Percentiles rank a stretch among this genome's conserved stretches.
Conservation (phyloP, 2,888 invertebrate genomes). For the Myathropa florea region DNA sequence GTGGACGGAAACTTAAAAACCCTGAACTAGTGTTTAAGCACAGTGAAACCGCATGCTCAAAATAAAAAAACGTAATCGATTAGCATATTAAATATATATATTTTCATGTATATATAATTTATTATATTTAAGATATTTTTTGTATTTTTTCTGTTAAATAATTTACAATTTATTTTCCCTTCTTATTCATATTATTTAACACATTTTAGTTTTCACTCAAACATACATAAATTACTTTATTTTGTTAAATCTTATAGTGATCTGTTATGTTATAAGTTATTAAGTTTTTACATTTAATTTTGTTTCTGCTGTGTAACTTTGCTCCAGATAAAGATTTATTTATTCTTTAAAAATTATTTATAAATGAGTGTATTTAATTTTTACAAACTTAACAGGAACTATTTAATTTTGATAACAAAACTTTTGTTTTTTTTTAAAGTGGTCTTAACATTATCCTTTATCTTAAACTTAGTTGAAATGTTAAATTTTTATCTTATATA, state of each 20-base stretch:
- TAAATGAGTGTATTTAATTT: conserved; percentile 9
- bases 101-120: conserved; percentile 68
- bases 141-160: conserved; percentile 35
- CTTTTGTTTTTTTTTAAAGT: neutral
- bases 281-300: conserved; percentile 22
- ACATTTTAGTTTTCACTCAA: conserved; percentile 19
- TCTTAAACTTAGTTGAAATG: neutral
- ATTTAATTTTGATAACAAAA: conserved; percentile 10
- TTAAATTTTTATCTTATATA: neutral
- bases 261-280: conserved; percentile 22
- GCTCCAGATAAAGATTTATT: conserved; percentile 7
- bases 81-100: conserved; percentile 70
- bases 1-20: too few relatives aligned
- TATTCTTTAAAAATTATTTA: conserved; percentile 5
- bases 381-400: conserved; percentile 55
- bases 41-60: too few relatives aligned
- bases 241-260: conserved; percentile 22
- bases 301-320: conserved; percentile 30
- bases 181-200: conserved; percentile 44
- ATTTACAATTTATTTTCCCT: conserved; percentile 56
- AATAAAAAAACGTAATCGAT: conserved; percentile 11
- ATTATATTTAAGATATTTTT: conserved; percentile 55
- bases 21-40: too few relatives aligned
- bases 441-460: conserved; percentile 5
- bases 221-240: conserved; percentile 12